These are phyloP conservation scores for Pyrrhia umbra DNA, from an alignment of 2,888 invertebrate species.

Conservation along the genomic window DNA sequence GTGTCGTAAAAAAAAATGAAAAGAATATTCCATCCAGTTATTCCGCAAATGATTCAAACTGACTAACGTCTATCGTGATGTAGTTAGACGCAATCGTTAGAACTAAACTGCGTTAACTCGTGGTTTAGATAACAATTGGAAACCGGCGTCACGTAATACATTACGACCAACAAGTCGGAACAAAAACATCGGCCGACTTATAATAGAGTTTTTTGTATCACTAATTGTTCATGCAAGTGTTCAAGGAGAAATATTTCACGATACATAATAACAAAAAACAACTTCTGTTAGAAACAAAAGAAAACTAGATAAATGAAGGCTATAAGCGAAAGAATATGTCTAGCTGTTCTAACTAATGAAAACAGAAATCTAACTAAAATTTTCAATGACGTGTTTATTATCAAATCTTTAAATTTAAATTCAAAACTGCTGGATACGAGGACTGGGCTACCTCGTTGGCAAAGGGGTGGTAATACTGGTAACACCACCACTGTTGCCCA, in stretches of 20 bases:
- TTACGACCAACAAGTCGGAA: conserved; percentile 61
- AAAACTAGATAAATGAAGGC: too few relatives aligned
- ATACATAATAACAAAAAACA: conserved; percentile 8
- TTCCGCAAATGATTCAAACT: background rate
- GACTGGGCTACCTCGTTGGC: too few relatives aligned
- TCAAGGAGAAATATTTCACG: conserved; percentile 53
- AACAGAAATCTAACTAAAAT: too few relatives aligned
- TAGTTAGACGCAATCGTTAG: conserved; percentile 41
- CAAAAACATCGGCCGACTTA: conserved; percentile 47
- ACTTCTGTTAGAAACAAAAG: conserved; percentile 21
- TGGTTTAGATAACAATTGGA: conserved; percentile 73
- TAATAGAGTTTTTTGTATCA: conserved; percentile 54
- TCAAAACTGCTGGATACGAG: too few relatives aligned
- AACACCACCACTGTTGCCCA: too few relatives aligned
- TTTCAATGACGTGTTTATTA: too few relatives aligned
- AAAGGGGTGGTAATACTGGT: too few relatives aligned
- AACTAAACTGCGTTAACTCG: conserved; percentile 70
- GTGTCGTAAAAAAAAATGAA: too few relatives aligned
- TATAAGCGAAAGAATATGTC: too few relatives aligned
- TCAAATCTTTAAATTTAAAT: too few relatives aligned
- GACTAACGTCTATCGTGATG: background rate
- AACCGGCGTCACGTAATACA: conserved; percentile 82
- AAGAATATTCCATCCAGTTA: too few relatives aligned
- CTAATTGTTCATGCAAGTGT: conserved; percentile 60
- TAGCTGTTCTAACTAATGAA: too few relatives aligned